phyloP scores from a whole-genome alignment of 1,140 invertebrate genomes.

The Doryteuthis pealeii region DNA sequence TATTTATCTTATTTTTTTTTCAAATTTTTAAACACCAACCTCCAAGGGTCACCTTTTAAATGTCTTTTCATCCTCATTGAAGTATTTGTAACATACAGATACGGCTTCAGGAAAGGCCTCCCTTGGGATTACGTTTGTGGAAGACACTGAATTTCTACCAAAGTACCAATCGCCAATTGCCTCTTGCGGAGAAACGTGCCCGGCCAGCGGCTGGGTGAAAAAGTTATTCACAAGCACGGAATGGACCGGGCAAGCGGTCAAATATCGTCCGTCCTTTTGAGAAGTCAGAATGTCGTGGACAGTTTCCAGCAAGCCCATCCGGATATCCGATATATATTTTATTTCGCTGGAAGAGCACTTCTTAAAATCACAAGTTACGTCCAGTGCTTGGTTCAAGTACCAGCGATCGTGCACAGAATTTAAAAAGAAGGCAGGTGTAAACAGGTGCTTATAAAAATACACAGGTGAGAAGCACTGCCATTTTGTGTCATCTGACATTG shows the following conservation, averaged over 20 bases:
- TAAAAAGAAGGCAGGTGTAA: conserved; percentile 37
- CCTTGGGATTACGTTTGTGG: neutral
- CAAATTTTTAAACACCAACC: no score
- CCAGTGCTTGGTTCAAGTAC: conserved; percentile 28
- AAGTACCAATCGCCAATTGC: conserved; percentile 7
- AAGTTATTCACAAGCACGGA: conserved; percentile 25
- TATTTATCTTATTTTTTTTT: no score
- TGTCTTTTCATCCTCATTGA: neutral
- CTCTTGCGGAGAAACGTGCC: conserved; percentile 2
- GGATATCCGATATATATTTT: conserved; percentile 19
- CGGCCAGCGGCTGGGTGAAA: conserved; percentile 17
- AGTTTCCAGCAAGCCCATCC: conserved; percentile 12
- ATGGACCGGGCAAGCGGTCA: conserved; percentile 37
- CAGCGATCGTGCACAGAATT: conserved; percentile 42
- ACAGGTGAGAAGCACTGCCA: conserved; percentile 38
- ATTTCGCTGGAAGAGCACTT: conserved; percentile 27
- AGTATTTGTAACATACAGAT: conserved; percentile 1
- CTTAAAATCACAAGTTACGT: conserved; percentile 25
- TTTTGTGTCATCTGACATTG: conserved; percentile 15
- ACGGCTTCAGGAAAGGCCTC: neutral
- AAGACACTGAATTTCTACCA: conserved; percentile 1
- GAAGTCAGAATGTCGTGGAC: conserved; percentile 25
- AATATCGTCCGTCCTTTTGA: conserved; percentile 36
- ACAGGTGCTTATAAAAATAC: conserved; percentile 35
- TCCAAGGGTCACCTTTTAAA: no score